phyloP scores from a whole-genome alignment of 2,888 invertebrate genomes.

The Sicus ferrugineus region DNA sequence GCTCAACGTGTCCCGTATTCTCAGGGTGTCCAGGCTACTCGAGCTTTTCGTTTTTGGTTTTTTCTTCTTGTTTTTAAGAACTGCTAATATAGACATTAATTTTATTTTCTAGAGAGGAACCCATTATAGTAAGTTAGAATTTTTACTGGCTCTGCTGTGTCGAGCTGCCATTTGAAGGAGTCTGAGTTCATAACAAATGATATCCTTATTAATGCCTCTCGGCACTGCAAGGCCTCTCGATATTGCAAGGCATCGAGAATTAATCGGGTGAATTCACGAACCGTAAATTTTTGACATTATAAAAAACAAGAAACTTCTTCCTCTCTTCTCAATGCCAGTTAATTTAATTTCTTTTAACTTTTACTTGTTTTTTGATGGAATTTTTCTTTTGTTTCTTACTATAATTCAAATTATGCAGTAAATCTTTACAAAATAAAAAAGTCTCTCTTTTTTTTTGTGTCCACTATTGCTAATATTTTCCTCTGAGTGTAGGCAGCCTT shows the following conservation, averaged over 20 bases:
- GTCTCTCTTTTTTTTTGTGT: slow-evolving; percentile 25
- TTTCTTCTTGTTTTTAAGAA: slow-evolving; percentile 41
- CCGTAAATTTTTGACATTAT: too few relatives aligned
- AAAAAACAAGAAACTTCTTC: too few relatives aligned
- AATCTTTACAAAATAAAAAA: too few relatives aligned
- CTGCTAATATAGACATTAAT: slow-evolving; percentile 50
- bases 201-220: slow-evolving; percentile 57
- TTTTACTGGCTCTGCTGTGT: too few relatives aligned
- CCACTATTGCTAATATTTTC: slow-evolving; percentile 34
- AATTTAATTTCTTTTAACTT: too few relatives aligned
- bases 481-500: slow-evolving; percentile 37
- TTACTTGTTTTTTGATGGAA: too few relatives aligned
- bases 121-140: background rate
- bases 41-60: slow-evolving; percentile 6
- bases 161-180: too few relatives aligned
- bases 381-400: too few relatives aligned
- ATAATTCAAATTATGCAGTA: too few relatives aligned
- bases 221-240: slow-evolving; percentile 48
- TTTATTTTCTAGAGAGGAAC: slow-evolving; percentile 44
- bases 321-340: too few relatives aligned
- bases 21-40: slow-evolving; percentile 20
- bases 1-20: background rate
- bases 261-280: too few relatives aligned
- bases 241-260: too few relatives aligned
- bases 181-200: slow-evolving; percentile 54